Evolutionary conservation across 2,113 vertebrate genomes (phyloP).

Genomic region (Rousettus leschenaultii): DNA sequence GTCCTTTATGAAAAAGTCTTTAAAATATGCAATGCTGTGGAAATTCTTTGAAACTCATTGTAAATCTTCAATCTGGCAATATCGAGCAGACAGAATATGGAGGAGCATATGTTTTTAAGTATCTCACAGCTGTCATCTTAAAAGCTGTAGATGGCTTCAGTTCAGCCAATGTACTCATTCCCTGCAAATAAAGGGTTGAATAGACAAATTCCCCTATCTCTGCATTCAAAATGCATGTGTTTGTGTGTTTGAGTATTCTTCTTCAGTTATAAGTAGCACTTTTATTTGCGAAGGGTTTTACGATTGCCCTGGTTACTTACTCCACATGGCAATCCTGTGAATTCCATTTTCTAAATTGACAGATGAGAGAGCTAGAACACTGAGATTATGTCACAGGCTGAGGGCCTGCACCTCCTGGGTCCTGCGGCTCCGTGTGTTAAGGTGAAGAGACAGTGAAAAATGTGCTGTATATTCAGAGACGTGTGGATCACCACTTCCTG

Average conservation of each 20-base stretch:
- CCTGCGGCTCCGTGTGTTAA: not conserved
- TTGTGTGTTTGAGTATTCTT: not conserved
- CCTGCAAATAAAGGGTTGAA: conserved; percentile 53
- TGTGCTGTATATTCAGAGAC: not conserved
- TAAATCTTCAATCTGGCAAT: conserved; percentile 55
- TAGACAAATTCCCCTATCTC: conserved; percentile 13
- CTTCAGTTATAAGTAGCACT: not conserved
- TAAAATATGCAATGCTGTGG: conserved; percentile 24
- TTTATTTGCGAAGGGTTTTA: not conserved
- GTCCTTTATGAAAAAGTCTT: conserved; percentile 20
- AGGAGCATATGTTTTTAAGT: conserved; percentile 67
- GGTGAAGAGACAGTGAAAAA: not conserved
- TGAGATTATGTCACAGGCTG: not conserved
- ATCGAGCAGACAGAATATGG: conserved; percentile 49
- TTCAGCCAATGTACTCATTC: conserved; percentile 56
- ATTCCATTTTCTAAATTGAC: not conserved
- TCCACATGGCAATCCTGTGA: not conserved
- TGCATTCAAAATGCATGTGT: conserved; percentile 5
- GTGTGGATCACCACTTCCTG: not conserved
- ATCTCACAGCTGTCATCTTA: conserved; percentile 58
- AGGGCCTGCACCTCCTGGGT: not conserved
- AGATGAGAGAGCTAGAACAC: not conserved
- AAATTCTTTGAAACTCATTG: conserved; percentile 57
- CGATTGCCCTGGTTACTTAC: not conserved
- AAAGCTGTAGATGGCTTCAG: conserved; percentile 41